Base-by-base conservation (phyloP, 2,888 invertebrate genomes). In the Malthinus seriepunctatus region DNA sequence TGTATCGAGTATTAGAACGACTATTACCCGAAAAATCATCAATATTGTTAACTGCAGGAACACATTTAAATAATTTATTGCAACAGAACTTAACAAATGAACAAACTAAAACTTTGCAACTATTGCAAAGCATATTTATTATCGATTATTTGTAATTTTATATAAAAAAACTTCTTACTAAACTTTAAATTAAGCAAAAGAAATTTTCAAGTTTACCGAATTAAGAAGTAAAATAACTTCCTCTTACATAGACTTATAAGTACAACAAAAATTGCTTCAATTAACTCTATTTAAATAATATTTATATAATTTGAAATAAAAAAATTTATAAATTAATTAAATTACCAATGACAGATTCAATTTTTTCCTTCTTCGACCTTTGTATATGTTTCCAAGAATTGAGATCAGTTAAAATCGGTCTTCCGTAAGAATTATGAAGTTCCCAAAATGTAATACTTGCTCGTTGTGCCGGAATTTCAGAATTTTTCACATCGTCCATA, bases 361-460 rank as follows among this genome's bases (percentile, higher is more conserved):
- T 47, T 65, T 75, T 73, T 69, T 78, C 72, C 67, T 77, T 31
- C 67, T 76, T 75, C 50, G 78, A 78, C 38, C 76, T 73, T 11
- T 83, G 73, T 32, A 76, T 78, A 34, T 87, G 85, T 65, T 86
- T 84, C 89, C 89, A 89, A 67, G 83, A 84, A 69, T 86, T 87
- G 42, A 87, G 81, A 77, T 90, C 88, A 0, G 81, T 80, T 23
- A 90, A 77, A 62, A 90, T 85, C 65, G 83, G 84, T 46, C 89
- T 81, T 0, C 90, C 89, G 72, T 86, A 88, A 1, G 84, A 80
- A 3, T 84, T 86, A 75, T 90, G 90, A 33, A 90, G 80, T 70
- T 90, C 90, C 37, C 87, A 80, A 75, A 90, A 90, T 0, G 86
- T 82, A 4, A 87, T 79, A 68, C 80, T 82, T 8, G 60, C 63